These are phyloP conservation scores for Lasioglossum malachurum DNA, from an alignment of 2,888 invertebrate species.

Conservation along the genomic window DNA sequence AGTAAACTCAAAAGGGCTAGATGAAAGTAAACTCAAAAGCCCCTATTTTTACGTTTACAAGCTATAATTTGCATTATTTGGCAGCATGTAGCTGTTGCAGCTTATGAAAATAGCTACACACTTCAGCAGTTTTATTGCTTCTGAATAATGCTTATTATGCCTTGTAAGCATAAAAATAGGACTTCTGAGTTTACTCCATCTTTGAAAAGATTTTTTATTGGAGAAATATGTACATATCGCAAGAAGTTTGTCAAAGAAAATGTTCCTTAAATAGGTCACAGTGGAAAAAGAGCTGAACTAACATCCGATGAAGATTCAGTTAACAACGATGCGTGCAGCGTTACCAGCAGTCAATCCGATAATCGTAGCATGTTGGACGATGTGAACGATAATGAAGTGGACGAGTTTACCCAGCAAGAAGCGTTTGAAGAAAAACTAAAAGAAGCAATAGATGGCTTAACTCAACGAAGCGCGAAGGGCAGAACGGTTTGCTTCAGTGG, in stretches of 20 bases:
- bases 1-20: too few species aligned
- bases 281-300: conserved; percentile 86
- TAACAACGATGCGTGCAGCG: conserved; percentile 91
- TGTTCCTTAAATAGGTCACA: conserved; percentile 71
- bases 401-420: conserved; percentile 89
- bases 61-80: too few species aligned
- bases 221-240: background rate
- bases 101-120: too few species aligned
- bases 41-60: too few species aligned
- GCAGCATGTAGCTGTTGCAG: too few species aligned
- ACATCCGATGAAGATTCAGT: conserved; percentile 92
- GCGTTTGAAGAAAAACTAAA: conserved; percentile 94
- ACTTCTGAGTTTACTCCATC: too few species aligned
- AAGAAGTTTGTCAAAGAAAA: background rate
- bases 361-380: conserved; percentile 89
- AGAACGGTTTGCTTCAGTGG: conserved; percentile 90
- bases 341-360: conserved; percentile 92
- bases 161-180: too few species aligned
- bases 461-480: conserved; percentile 95
- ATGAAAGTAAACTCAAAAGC: too few species aligned
- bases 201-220: too few species aligned
- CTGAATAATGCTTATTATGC: too few species aligned
- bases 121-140: too few species aligned
- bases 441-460: conserved; percentile 94
- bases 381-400: conserved; percentile 85